phyloP scores from a whole-genome alignment of 2,797 vertebrate species.

The Chelidonichthys spinosus region DNA sequence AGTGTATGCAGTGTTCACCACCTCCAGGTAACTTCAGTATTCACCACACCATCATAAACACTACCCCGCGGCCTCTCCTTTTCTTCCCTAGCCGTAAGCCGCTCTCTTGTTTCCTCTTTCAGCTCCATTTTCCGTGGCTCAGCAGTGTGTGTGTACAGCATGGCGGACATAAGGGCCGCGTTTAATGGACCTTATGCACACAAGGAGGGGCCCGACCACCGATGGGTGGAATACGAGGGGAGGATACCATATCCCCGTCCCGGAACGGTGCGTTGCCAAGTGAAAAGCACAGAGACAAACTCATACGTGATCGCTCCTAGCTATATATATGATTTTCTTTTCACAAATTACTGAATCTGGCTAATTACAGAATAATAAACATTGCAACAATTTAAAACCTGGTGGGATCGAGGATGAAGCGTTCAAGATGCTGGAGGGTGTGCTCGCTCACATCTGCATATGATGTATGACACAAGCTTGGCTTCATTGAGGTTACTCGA shows the following conservation, averaged over 20 bases:
- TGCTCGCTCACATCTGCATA: constrained; percentile 40
- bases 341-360: background rate
- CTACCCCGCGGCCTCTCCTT: background rate
- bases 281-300: background rate
- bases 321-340: constrained; percentile 19
- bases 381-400: constrained; percentile 16
- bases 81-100: background rate
- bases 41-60: constrained; percentile 1
- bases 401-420: constrained; percentile 39
- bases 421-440: constrained; percentile 45
- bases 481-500: constrained; percentile 33
- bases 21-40: constrained; percentile 88
- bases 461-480: constrained; percentile 27
- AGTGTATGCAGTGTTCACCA: constrained; percentile 96
- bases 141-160: constrained; percentile 96
- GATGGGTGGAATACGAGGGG: constrained; percentile 97
- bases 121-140: constrained; percentile 98
- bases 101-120: constrained; percentile 35
- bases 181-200: constrained; percentile 98
- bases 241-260: constrained; percentile 95
- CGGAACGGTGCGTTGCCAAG: constrained; percentile 89
- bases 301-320: background rate
- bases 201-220: constrained; percentile 95
- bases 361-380: constrained; percentile 61
- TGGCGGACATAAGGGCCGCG: constrained; percentile 94